Percentiles rank a stretch among this genome's conserved stretches.
Evolutionary conservation across 2,797 vertebrate genomes (phyloP).

Genomic region (Hypotaenidia okinawae): DNA sequence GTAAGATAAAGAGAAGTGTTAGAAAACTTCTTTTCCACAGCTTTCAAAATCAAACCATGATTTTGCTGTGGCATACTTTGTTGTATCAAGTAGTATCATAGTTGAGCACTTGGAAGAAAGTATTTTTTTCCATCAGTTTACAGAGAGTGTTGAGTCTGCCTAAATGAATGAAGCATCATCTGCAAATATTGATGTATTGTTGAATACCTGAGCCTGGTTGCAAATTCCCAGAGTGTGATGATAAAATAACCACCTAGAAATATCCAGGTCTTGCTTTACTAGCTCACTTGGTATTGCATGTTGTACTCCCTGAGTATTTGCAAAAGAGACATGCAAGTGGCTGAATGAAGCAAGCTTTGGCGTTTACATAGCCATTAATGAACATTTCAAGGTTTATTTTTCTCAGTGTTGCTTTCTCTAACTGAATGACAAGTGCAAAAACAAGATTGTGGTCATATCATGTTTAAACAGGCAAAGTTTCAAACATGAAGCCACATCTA

Average conservation of each 20-base stretch:
- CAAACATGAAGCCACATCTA: conserved; percentile 56
- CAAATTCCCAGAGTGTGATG: not conserved
- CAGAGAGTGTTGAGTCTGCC: not conserved
- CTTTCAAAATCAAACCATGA: conserved; percentile 7
- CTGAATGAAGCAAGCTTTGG: not conserved
- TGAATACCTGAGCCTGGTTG: not conserved
- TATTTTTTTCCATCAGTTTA: not conserved
- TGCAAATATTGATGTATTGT: not conserved
- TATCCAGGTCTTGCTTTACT: not conserved
- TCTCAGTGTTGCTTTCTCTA: not conserved
- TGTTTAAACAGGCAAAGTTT: conserved; percentile 66
- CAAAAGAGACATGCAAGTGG: not conserved
- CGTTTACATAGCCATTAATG: conserved; percentile 27
- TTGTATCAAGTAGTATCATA: not conserved
- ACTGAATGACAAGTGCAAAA: conserved; percentile 47
- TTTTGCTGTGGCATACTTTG: not conserved
- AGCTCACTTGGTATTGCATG: not conserved
- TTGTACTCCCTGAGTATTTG: not conserved
- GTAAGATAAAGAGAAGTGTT: not conserved
- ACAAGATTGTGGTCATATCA: conserved; percentile 60
- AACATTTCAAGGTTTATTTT: conserved; percentile 23
- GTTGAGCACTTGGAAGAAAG: not conserved
- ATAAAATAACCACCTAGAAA: not conserved
- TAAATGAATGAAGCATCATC: not conserved
- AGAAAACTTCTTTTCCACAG: not conserved